Conservation (phyloP, 1,140 invertebrate genomes). For the Tachypleus tridentatus region DNA sequence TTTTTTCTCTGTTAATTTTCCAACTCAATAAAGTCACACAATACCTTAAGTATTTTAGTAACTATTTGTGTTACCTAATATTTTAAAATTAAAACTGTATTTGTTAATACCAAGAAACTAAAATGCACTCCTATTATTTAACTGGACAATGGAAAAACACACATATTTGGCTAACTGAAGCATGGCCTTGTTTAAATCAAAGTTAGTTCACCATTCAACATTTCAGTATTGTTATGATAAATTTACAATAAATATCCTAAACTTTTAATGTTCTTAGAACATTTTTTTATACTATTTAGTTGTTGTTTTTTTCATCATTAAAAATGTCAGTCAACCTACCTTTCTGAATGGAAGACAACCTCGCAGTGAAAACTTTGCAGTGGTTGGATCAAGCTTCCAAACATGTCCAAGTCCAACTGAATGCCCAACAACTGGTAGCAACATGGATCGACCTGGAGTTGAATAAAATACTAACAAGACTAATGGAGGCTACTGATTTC, state of each 20-base stretch:
- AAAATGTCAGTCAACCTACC: slow-evolving; percentile 21
- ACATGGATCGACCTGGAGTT: slow-evolving; percentile 56
- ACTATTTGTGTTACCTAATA: too few relatives aligned
- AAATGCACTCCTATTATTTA: too few relatives aligned
- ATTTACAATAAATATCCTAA: not conserved
- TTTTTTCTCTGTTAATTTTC: too few relatives aligned
- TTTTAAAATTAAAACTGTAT: too few relatives aligned
- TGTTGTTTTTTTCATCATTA: not conserved
- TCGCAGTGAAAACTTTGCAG: slow-evolving; percentile 75
- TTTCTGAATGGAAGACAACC: slow-evolving; percentile 84
- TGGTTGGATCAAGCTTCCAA: slow-evolving; percentile 78
- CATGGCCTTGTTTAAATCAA: too few relatives aligned
- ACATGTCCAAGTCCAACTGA: slow-evolving; percentile 55
- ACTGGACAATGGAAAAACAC: too few relatives aligned
- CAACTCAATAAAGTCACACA: too few relatives aligned
- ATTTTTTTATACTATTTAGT: not conserved
- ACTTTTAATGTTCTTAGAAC: slow-evolving; percentile 5
- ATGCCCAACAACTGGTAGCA: slow-evolving; percentile 87
- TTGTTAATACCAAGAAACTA: too few relatives aligned
- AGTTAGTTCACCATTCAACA: too few relatives aligned
- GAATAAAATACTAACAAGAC: not conserved
- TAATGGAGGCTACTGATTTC: not conserved
- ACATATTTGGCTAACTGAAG: too few relatives aligned
- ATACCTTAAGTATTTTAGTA: too few relatives aligned
- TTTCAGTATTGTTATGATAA: too few relatives aligned